Evolutionary conservation across 2,888 invertebrate genomes (phyloP).

Genomic region (Podabrus alpinus): DNA sequence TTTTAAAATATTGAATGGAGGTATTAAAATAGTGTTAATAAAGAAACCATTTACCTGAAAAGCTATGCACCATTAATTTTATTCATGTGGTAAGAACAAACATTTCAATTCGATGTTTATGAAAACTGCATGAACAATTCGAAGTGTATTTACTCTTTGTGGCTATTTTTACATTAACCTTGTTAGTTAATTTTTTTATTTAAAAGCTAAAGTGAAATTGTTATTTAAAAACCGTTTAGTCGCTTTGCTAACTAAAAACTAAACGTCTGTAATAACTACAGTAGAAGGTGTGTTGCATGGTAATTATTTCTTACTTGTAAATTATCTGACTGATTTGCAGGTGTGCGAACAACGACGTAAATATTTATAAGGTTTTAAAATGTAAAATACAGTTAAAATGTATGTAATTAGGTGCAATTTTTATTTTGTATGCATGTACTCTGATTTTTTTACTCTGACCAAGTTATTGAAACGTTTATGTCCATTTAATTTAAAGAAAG

Average conservation of each 20-base stretch:
- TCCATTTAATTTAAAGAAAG: too few relatives aligned
- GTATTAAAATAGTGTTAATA: too few relatives aligned
- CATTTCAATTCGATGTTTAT: neutral
- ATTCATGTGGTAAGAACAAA: neutral
- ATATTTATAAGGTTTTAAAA: neutral
- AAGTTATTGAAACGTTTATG: neutral
- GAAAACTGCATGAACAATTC: neutral
- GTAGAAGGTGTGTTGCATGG: neutral
- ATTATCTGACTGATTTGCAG: neutral
- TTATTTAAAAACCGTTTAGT: neutral
- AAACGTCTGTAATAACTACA: neutral
- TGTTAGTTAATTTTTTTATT: neutral
- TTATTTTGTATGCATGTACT: neutral
- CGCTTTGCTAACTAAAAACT: neutral
- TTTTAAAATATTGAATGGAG: too few relatives aligned
- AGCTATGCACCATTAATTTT: neutral
- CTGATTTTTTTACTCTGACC: neutral
- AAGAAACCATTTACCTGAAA: neutral
- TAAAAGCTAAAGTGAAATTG: neutral
- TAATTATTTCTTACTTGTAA: constrained; percentile 2
- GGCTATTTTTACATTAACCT: neutral
- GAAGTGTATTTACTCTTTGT: neutral
- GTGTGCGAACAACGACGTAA: neutral
- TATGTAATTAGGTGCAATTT: neutral
- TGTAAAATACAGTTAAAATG: neutral